Evolutionary conservation across 2,888 invertebrate genomes (phyloP).

Genomic region (Epirrhoe alternata): DNA sequence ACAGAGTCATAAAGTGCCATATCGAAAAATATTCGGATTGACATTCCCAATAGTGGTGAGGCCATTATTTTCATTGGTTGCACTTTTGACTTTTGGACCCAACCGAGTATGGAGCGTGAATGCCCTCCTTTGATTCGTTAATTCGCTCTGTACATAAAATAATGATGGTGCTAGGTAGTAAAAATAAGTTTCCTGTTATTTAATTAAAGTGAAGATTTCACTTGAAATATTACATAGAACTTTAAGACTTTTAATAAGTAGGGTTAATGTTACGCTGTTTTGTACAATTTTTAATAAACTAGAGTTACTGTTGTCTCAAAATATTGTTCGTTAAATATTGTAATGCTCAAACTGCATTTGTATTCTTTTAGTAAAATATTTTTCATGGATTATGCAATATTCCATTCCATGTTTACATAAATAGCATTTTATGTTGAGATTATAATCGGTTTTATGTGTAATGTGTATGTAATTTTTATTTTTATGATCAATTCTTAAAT

Average conservation of each 20-base stretch:
- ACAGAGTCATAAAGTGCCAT: no score
- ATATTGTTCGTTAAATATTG: conserved; percentile 1
- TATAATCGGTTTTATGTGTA: background rate
- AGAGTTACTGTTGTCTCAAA: conserved; percentile 7
- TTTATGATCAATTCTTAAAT: conserved; percentile 17
- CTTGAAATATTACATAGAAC: background rate
- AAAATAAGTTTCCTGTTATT: conserved; percentile 8
- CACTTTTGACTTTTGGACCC: no score
- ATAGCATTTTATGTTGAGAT: conserved; percentile 1
- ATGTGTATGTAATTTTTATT: conserved; percentile 14
- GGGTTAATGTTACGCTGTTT: conserved; percentile 7
- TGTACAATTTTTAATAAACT: conserved; percentile 10
- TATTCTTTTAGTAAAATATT: conserved; percentile 9
- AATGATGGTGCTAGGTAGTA: conserved; percentile 26
- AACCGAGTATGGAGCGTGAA: no score
- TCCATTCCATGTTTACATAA: background rate
- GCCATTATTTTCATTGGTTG: no score
- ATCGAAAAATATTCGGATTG: no score
- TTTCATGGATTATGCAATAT: conserved; percentile 8
- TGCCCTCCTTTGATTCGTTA: background rate
- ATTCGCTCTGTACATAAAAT: conserved; percentile 8
- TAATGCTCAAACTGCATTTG: conserved; percentile 21
- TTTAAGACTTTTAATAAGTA: background rate
- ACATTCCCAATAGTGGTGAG: no score
- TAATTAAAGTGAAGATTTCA: background rate